phyloP scores from a whole-genome alignment of 2,797 vertebrate genomes.

The Oryzias sinensis region DNA sequence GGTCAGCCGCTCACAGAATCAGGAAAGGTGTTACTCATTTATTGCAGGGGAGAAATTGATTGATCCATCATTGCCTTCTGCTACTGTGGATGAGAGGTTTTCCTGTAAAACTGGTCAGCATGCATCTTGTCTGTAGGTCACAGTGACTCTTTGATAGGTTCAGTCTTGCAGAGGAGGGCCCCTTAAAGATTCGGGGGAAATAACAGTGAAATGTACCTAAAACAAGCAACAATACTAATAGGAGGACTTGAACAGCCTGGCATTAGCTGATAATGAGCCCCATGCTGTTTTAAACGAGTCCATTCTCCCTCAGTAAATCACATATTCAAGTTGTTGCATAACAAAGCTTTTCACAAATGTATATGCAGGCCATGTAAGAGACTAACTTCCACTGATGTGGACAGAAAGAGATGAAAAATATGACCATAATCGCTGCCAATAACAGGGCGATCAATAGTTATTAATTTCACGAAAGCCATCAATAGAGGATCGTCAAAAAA shows the following conservation, averaged over 20 bases:
- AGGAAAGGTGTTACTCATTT: conserved; percentile 3
- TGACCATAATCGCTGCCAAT: conserved; percentile 14
- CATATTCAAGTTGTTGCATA: conserved; percentile 71
- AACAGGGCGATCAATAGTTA: conserved; percentile 15
- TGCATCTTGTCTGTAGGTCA: conserved; percentile 13
- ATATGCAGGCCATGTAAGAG: conserved; percentile 45
- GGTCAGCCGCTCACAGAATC: conserved; percentile 3
- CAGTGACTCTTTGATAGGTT: conserved; percentile 9
- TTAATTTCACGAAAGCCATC: conserved; percentile 15
- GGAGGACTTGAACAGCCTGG: conserved; percentile 34
- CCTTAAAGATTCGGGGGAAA: conserved; percentile 33
- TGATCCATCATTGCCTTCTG: conserved; percentile 3
- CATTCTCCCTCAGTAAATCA: conserved; percentile 54
- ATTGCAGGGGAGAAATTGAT: not conserved
- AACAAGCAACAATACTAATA: conserved; percentile 33
- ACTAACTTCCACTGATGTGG: conserved; percentile 29
- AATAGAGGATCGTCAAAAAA: conserved; percentile 22
- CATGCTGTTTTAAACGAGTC: conserved; percentile 47
- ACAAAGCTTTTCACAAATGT: conserved; percentile 58
- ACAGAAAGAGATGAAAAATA: conserved; percentile 9
- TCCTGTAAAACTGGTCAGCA: conserved; percentile 25
- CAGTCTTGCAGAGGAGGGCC: conserved; percentile 27
- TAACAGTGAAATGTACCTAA: conserved; percentile 42
- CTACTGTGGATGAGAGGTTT: conserved; percentile 11
- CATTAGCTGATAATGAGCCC: conserved; percentile 60